Base-by-base conservation (phyloP, 2,113 vertebrate species). In the Hirundichthys speculiger region DNA sequence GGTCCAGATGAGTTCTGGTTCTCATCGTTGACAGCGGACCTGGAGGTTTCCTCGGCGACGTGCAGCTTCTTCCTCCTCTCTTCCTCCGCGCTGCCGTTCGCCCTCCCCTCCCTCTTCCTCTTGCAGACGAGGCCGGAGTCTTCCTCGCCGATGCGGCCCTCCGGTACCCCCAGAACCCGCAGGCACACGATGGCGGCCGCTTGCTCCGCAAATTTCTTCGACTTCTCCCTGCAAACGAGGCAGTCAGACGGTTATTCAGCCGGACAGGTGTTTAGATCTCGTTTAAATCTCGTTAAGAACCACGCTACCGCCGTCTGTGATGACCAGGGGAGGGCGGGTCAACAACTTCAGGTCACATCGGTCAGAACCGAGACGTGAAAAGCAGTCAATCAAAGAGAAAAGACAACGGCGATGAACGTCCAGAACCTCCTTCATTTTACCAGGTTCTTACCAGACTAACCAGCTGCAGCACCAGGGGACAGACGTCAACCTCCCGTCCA, bases 131-230 rank as follows among this genome's bases (percentile, higher is more conserved):
- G 87, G 3, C 90, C 87, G 0, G 73, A 91, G 69, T 93, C 91
- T 25, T 87, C 91, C 70, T 96, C 94, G 15, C 89, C 90, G 15
- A 93, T 65, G 3, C 87, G 95, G 13, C 96, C 96, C 80, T 98
- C 96, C 0, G 96, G 94, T 13, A 98, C 69, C 2, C 94, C 95
- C 34, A 94, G 55, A 0, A 92, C 88, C 25, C 95, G 92, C 56
- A 99, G 91, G 61, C 96, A 98, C 16, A 97, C 96, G 2, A 98
- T 80, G 56, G 98, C 96, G 0, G 97, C 94, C 15, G 96, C 93
- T 79, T 99, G 98, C 41, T 99, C 96, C 0, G 97, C 97, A 54
- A 95, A 92, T 55, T 97, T 98, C 92, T 99, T 99, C 0, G 97
- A 98, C 84, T 99, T 99, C 79, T 99, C 96, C 97, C 97, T 99